These are phyloP conservation scores for Nannobrachium achirus DNA, from an alignment of 2,113 vertebrate genomes.

Conservation along the genomic window DNA sequence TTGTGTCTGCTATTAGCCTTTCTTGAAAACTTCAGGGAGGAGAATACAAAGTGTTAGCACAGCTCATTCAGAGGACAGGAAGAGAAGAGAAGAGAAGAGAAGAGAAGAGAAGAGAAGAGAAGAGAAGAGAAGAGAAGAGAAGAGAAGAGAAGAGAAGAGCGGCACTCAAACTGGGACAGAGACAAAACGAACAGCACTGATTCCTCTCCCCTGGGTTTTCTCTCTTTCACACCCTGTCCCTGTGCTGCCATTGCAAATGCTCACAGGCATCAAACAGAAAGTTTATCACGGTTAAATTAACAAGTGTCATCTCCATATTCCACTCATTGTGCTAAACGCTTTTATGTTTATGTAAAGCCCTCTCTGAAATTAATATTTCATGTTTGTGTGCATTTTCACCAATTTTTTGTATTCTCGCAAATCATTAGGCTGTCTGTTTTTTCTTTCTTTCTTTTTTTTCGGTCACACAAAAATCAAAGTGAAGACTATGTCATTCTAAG, in stretches of 20 bases:
- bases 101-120: conserved; percentile 15
- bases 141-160: no score
- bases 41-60: conserved; percentile 60
- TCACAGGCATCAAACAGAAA: conserved; percentile 77
- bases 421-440: conserved; percentile 73
- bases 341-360: conserved; percentile 83
- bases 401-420: conserved; percentile 55
- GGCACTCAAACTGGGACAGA: conserved; percentile 74
- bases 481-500: conserved; percentile 74
- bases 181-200: conserved; percentile 70
- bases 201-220: conserved; percentile 59
- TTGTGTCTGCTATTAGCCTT: conserved; percentile 55
- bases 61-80: conserved; percentile 48
- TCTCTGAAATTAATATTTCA: conserved; percentile 82
- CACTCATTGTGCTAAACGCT: conserved; percentile 74
- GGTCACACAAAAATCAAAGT: conserved; percentile 69
- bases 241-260: conserved; percentile 63
- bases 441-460: conserved; percentile 28
- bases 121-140: no score
- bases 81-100: conserved; percentile 33
- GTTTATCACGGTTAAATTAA: conserved; percentile 80
- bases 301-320: conserved; percentile 80
- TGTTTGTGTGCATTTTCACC: conserved; percentile 70
- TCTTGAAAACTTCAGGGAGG: conserved; percentile 54
- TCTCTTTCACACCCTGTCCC: conserved; percentile 69